Evolutionary conservation across 2,888 invertebrate species (phyloP), one percentile per base, ranked within the genome.

Genomic region (Empis stercorea): DNA sequence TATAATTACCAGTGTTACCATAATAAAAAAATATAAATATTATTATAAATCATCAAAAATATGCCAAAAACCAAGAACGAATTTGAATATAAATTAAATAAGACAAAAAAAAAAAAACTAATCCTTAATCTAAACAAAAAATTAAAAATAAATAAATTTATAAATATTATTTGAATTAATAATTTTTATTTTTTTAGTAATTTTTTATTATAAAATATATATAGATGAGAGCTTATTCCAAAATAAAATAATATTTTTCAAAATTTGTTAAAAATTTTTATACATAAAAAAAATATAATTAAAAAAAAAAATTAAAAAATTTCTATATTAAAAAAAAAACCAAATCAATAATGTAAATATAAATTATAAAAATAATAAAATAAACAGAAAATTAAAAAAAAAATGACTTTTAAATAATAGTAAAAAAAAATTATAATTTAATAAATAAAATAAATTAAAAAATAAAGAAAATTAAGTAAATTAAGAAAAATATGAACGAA

Each of bases 391-490:
- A 38, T 37, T 32, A 44, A 37, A 20, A 48, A 38, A 48, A 43
- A 43, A 43, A 45, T 34, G 49, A 51, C 48, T 47, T 50, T n/a
- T 50, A 48, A 49, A 30, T 46, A 50, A 48, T 50, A n/a, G n/a
- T n/a, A n/a, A n/a, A n/a, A n/a, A n/a, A n/a, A 46, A 50, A 46
- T 43, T 50, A 46, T 48, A 44, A 48, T 48, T 38, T 48, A 27
- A 44, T 51, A 44, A 46, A 48, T 49, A 43, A 32, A 48, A 50
- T 46, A 46, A 44, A 41, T 44, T 46, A 14, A 37, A 44, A 34
- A 14, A 20, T 10, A 38, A 34, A 30, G 23, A 6, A 34, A 46
- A 44, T 49, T 13, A 34, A 23, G 34, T 43, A 27, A 38, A 43
- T 45, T 30, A 43, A 41, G 36, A 36, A 5, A 17, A 43, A 38